Evolutionary conservation across 2,113 vertebrate genomes (phyloP).

Genomic region (human (Homo sapiens)): DNA sequence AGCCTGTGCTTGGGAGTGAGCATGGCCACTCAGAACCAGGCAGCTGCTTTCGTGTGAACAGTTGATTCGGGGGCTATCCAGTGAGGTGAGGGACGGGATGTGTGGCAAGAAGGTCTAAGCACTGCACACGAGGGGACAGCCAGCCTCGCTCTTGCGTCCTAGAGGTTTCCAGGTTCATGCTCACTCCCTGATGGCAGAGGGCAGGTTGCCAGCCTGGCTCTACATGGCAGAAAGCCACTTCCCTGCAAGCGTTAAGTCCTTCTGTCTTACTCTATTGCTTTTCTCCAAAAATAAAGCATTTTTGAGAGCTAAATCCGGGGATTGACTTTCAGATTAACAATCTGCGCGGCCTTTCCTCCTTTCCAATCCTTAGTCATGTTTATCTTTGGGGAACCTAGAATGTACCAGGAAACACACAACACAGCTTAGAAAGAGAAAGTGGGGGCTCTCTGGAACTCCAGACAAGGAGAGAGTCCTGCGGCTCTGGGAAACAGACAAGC

Average conservation of each 20-base stretch:
- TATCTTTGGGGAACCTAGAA: neutral
- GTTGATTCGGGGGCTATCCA: neutral
- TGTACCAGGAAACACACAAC: neutral
- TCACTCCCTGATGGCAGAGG: accelerated
- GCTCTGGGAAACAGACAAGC: neutral
- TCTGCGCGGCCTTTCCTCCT: neutral
- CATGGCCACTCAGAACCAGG: neutral
- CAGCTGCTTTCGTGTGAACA: neutral
- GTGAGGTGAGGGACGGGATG: neutral
- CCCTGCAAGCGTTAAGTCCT: accelerated
- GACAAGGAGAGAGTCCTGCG: neutral
- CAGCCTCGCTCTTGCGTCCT: neutral
- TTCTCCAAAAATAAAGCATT: neutral
- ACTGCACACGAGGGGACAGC: accelerated
- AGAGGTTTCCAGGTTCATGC: accelerated
- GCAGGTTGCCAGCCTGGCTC: neutral
- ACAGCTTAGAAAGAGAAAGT: neutral
- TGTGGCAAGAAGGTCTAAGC: neutral
- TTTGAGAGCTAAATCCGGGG: neutral
- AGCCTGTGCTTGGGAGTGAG: accelerated
- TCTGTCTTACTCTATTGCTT: neutral
- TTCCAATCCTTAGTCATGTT: neutral
- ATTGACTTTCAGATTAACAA: neutral
- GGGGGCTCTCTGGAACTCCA: neutral
- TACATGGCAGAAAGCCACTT: accelerated